phyloP scores from a whole-genome alignment of 2,797 vertebrate genomes.

The Sternotherus odoratus region DNA sequence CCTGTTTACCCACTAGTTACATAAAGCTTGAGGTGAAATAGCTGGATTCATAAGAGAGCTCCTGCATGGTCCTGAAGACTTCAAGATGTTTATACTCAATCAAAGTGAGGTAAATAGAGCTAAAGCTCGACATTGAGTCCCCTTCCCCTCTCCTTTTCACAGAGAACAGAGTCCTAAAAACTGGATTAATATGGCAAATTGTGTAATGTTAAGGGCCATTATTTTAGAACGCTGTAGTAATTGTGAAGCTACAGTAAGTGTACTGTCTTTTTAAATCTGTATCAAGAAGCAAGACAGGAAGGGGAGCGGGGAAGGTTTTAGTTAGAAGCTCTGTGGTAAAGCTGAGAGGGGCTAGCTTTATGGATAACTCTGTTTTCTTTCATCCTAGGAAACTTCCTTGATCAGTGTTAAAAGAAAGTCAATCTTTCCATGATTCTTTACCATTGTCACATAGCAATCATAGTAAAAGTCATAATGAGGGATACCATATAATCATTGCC shows the following conservation, averaged over 20 bases:
- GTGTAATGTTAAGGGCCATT: neutral
- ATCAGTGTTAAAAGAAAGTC: neutral
- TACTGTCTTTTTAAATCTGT: neutral
- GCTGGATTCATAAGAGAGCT: neutral
- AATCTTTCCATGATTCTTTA: neutral
- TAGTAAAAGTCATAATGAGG: neutral
- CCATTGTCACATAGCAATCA: neutral
- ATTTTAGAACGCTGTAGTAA: neutral
- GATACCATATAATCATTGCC: neutral
- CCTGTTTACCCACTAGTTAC: neutral
- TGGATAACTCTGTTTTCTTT: neutral
- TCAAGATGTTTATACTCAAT: neutral
- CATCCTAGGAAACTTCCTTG: neutral
- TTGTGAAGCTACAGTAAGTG: neutral
- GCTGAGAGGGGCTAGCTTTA: no score
- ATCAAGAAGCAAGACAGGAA: neutral
- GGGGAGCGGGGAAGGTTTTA: neutral
- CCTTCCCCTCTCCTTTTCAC: neutral
- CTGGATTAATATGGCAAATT: neutral
- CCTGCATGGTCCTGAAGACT: neutral
- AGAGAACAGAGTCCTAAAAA: fast-evolving
- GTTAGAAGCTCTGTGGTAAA: neutral
- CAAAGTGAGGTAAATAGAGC: neutral
- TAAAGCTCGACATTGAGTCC: neutral
- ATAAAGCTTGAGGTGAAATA: neutral